phyloP scores from a whole-genome alignment of 2,888 invertebrate species.

The Drosophila sordidula region DNA sequence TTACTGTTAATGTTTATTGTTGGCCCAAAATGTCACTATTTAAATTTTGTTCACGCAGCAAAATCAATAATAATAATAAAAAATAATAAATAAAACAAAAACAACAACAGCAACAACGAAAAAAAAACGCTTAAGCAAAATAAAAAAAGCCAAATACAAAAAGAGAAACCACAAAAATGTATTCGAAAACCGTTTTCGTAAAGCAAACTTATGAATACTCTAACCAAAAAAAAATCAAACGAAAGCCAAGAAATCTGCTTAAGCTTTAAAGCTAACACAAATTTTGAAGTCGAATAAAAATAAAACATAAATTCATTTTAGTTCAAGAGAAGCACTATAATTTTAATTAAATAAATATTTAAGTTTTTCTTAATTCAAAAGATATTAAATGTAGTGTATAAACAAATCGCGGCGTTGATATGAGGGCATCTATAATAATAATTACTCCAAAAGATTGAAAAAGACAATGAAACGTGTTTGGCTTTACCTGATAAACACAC shows the following conservation, averaged over 20 bases:
- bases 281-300: not conserved
- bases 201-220: slow-evolving; percentile 47
- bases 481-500: slow-evolving; percentile 62
- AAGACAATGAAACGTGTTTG: slow-evolving; percentile 81
- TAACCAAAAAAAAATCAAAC: slow-evolving; percentile 27
- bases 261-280: too few species aligned
- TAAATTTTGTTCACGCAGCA: slow-evolving; percentile 78
- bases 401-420: slow-evolving; percentile 1
- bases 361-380: not conserved
- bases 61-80: slow-evolving; percentile 75
- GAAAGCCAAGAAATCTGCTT: not conserved
- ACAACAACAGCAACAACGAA: not conserved
- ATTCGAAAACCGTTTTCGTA: not conserved
- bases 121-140: slow-evolving; percentile 36
- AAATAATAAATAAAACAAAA: slow-evolving; percentile 14
- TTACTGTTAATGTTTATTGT: slow-evolving; percentile 79
- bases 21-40: slow-evolving; percentile 79
- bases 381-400: slow-evolving; percentile 15
- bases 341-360: not conserved
- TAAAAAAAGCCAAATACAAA: slow-evolving; percentile 62
- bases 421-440: slow-evolving; percentile 42
- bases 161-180: slow-evolving; percentile 62
- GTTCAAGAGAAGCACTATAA: too few species aligned
- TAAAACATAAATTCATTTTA: too few species aligned
- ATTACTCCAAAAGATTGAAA: slow-evolving; percentile 72